Conservation (phyloP, 1,140 invertebrate genomes). For the Micrasema minimum region DNA sequence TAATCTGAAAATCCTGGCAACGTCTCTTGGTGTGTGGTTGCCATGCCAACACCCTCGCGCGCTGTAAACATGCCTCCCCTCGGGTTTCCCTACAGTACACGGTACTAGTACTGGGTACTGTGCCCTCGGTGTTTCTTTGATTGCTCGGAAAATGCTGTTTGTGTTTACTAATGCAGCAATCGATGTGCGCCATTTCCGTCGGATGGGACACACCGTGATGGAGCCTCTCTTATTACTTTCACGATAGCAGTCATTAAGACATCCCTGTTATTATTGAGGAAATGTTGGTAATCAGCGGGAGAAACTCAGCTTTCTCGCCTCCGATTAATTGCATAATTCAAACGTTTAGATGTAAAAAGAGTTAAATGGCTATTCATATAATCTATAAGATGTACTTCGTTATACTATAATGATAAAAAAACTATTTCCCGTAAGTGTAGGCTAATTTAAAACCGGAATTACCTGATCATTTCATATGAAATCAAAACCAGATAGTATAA, state of each 20-base stretch:
- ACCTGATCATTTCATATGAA: too few relatives aligned
- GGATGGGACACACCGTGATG: constrained; percentile 1
- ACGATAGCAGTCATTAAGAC: constrained; percentile 27
- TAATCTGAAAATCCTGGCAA: constrained; percentile 28
- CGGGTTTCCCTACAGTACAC: neutral
- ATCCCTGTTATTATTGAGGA: constrained; percentile 24
- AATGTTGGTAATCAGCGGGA: constrained; percentile 15
- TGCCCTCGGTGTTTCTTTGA: constrained; percentile 47
- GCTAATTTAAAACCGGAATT: too few relatives aligned
- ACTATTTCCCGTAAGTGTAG: too few relatives aligned
- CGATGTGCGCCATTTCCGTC: constrained; percentile 39
- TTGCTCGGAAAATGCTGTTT: constrained; percentile 51
- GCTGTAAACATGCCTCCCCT: constrained; percentile 46
- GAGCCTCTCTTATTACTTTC: neutral
- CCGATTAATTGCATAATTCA: too few relatives aligned
- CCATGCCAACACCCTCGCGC: constrained; percentile 50
- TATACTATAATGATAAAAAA: too few relatives aligned
- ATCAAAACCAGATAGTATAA: too few relatives aligned
- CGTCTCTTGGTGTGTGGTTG: constrained; percentile 36
- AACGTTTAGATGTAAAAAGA: too few relatives aligned
- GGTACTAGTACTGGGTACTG: neutral
- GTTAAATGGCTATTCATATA: too few relatives aligned
- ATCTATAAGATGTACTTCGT: too few relatives aligned
- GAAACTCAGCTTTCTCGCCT: neutral
- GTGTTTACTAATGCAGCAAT: constrained; percentile 45